Evolutionary conservation across 2,113 vertebrate species (phyloP).

Genomic region (Nothoprocta pentlandii): DNA sequence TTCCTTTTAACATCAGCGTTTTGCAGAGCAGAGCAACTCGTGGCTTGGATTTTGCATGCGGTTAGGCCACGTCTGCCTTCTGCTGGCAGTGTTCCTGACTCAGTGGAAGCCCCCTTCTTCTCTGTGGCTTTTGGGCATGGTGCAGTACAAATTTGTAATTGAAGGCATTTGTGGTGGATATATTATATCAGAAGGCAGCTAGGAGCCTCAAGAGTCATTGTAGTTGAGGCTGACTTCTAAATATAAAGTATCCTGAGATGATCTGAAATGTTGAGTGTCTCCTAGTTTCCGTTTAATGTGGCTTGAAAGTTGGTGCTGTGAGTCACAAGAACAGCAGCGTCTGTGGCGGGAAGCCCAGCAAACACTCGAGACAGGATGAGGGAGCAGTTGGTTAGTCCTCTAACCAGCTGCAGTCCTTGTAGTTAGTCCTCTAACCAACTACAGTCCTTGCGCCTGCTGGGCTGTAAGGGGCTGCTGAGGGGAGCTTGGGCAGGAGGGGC

Average conservation of each 20-base stretch:
- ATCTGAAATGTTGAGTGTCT: constrained; percentile 38
- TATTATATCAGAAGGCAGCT: not conserved
- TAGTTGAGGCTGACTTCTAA: constrained; percentile 53
- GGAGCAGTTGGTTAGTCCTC: not conserved
- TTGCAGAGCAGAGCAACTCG: not conserved
- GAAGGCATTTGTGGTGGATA: not conserved
- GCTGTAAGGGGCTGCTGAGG: constrained; percentile 27
- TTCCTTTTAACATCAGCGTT: not conserved
- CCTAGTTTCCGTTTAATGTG: constrained; percentile 19
- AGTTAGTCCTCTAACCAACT: no score
- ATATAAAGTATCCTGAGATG: constrained; percentile 66
- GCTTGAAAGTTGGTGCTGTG: constrained; percentile 16
- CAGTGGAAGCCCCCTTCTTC: not conserved
- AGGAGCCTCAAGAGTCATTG: constrained; percentile 25
- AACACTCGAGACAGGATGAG: constrained; percentile 54
- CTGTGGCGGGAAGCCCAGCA: not conserved
- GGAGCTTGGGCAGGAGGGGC: not conserved
- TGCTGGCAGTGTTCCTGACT: not conserved
- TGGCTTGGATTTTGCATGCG: not conserved
- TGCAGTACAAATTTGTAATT: not conserved
- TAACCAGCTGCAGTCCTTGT: no score
- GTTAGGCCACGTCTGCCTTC: not conserved
- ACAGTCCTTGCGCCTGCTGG: not conserved
- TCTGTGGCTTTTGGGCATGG: not conserved
- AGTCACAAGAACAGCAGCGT: constrained; percentile 22